Conservation (phyloP, 2,888 invertebrate species). For the Adineta ricciae region DNA sequence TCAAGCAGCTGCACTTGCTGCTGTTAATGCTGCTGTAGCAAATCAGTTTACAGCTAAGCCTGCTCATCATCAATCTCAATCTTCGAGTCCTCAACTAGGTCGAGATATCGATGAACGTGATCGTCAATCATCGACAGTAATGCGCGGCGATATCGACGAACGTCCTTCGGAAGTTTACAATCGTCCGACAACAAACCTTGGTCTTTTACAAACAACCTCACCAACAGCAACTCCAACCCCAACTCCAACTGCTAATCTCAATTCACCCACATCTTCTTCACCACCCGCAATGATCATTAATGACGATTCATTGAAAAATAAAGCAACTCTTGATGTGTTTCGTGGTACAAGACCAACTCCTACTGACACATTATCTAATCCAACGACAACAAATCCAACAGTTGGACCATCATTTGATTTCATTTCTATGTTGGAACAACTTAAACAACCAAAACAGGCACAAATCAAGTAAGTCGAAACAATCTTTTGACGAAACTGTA, state of each 20-base stretch:
- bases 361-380: not conserved
- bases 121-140: not conserved
- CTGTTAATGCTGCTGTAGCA: not conserved
- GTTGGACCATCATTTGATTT: slow-evolving; percentile 14
- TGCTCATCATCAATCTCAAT: not conserved
- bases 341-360: not conserved
- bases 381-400: not conserved
- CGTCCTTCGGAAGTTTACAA: not conserved
- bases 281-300: not conserved
- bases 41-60: not conserved
- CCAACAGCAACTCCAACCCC: not conserved
- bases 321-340: not conserved
- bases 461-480: not conserved
- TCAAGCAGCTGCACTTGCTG: not conserved
- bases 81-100: not conserved
- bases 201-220: not conserved
- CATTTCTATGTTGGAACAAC: slow-evolving; percentile 3
- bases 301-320: not conserved
- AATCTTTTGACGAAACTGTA: too few species aligned
- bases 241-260: not conserved
- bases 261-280: not conserved
- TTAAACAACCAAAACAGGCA: not conserved
- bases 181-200: not conserved
- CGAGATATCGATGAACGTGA: slow-evolving; percentile 12
- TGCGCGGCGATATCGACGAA: not conserved